Evolutionary conservation across 2,113 vertebrate species (phyloP).

Genomic region (Sturnus vulgaris): DNA sequence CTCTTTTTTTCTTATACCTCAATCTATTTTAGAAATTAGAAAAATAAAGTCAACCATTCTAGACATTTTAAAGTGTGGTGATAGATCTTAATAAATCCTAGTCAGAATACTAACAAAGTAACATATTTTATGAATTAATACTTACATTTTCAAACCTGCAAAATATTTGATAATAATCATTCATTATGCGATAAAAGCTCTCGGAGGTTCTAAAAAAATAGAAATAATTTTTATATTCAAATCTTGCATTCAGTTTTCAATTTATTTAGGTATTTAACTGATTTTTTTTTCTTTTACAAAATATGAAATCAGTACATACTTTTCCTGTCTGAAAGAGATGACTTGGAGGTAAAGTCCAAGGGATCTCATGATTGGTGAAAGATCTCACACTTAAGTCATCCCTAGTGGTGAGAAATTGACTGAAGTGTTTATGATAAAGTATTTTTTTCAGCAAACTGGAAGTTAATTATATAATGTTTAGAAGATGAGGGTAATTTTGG

Average conservation of each 20-base stretch:
- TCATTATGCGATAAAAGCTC: neutral
- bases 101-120: neutral
- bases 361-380: neutral
- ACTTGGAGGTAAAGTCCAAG: neutral
- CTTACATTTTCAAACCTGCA: neutral
- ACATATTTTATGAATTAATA: neutral
- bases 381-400: neutral
- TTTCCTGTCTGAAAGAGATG: neutral
- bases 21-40: neutral
- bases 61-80: neutral
- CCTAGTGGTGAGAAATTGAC: neutral
- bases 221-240: neutral
- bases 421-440: neutral
- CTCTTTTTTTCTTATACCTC: neutral
- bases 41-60: neutral
- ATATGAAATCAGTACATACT: neutral
- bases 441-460: neutral
- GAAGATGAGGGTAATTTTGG: neutral
- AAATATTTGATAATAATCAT: neutral
- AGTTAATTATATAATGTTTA: neutral
- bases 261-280: neutral
- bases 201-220: neutral
- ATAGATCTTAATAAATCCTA: neutral
- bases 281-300: neutral
- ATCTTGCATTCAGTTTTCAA: neutral